Evolutionary conservation across 2,888 invertebrate species (phyloP).

Genomic region (Anthophora plumipes): DNA sequence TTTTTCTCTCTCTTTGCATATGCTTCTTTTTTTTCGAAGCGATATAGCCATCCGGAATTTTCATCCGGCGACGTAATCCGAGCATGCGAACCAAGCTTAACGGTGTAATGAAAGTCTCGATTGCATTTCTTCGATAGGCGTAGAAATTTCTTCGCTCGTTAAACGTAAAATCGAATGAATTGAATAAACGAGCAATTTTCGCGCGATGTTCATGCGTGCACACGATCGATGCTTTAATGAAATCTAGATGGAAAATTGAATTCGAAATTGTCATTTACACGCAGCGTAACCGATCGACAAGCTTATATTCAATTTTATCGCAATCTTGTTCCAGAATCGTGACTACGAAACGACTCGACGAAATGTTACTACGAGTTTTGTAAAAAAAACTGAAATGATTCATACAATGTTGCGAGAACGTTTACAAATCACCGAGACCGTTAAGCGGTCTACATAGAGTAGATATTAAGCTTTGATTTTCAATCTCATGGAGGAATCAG

Average conservation of each 20-base stretch:
- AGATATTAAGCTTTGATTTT: background rate
- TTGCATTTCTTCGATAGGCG: constrained; percentile 28
- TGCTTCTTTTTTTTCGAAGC: constrained; percentile 33
- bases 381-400: background rate
- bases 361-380: background rate
- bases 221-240: background rate
- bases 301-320: too few species aligned
- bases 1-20: background rate
- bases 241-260: constrained; percentile 8
- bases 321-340: background rate
- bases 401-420: background rate
- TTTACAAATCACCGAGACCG: background rate
- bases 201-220: background rate
- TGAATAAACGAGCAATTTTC: constrained; percentile 12
- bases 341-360: too few species aligned
- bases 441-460: background rate
- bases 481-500: background rate
- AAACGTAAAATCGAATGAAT: constrained; percentile 14
- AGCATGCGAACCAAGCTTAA: background rate
- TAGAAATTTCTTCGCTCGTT: constrained; percentile 16
- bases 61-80: constrained; percentile 15
- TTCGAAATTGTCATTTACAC: background rate
- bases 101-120: constrained; percentile 30
- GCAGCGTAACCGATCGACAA: background rate
- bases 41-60: constrained; percentile 38